A percentile compares a stretch with the other conserved stretches of the same genome.
Conservation (phyloP, 2,888 invertebrate species). For the Hypercompe scribonia region DNA sequence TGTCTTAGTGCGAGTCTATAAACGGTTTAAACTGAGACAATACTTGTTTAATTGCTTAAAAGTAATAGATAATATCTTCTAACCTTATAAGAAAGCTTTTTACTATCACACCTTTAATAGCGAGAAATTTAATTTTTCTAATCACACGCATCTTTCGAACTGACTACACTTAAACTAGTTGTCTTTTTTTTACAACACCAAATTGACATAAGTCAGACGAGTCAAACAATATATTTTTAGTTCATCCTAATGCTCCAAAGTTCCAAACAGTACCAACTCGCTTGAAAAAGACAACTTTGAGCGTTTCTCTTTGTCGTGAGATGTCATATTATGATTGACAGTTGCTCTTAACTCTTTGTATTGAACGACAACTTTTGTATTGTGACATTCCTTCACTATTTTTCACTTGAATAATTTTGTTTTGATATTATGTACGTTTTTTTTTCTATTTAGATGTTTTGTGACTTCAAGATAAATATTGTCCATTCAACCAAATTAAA, state of each 20-base stretch:
- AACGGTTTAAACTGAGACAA: not conserved
- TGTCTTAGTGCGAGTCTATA: not conserved
- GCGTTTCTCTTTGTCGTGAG: not conserved
- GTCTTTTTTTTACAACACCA: not conserved
- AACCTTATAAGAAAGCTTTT: not conserved
- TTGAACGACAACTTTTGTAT: constrained; percentile 5
- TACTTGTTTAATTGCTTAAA: not conserved
- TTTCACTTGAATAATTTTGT: constrained; percentile 4
- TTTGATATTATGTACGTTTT: constrained; percentile 5
- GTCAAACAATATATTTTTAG: not conserved
- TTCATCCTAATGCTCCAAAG: not conserved
- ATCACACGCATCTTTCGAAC: not conserved
- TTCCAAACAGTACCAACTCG: not conserved
- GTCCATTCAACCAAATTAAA: not conserved
- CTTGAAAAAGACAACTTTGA: constrained; percentile 4
- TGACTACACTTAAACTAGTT: not conserved
- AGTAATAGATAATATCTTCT: constrained; percentile 1
- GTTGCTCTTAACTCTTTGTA: constrained; percentile 17
- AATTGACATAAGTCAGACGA: not conserved
- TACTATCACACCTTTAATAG: not conserved
- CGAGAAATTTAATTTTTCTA: not conserved
- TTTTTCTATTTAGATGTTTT: constrained; percentile 7
- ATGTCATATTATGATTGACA: constrained; percentile 21
- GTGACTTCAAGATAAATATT: not conserved
- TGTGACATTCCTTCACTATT: constrained; percentile 2